Evolutionary conservation across 2,113 vertebrate genomes (phyloP).

Genomic region (Psittacula cyanocephala): DNA sequence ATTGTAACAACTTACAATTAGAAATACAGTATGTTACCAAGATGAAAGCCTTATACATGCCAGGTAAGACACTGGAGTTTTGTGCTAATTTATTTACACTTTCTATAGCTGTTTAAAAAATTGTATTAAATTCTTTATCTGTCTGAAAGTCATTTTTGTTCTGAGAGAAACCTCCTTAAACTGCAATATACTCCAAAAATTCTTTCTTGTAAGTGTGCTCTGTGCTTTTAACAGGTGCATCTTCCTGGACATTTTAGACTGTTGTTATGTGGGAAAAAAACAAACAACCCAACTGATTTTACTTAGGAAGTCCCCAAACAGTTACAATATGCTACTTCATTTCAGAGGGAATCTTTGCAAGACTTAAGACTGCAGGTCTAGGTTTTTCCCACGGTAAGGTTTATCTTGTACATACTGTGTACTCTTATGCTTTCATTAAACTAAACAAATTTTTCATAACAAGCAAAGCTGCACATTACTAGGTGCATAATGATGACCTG

Average conservation of each 20-base stretch:
- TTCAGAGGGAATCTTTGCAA: background rate
- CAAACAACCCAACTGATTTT: background rate
- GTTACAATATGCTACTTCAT: background rate
- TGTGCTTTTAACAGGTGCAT: background rate
- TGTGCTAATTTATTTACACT: background rate
- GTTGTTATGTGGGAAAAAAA: background rate
- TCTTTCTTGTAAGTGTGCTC: background rate
- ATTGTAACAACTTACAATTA: background rate
- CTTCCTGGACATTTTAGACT: background rate
- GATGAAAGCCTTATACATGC: background rate
- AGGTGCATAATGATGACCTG: background rate
- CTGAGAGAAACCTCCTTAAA: background rate
- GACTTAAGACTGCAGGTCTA: background rate
- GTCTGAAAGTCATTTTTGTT: background rate
- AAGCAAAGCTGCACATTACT: background rate
- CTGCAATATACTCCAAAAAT: background rate
- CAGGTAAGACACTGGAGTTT: background rate
- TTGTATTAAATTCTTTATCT: background rate
- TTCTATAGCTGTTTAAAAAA: background rate
- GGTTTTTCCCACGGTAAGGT: background rate
- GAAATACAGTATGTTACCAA: background rate
- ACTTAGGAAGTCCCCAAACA: background rate
- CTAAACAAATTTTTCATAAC: background rate
- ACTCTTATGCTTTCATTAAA: background rate
- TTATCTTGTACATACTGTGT: background rate